Conservation (phyloP, 2,888 invertebrate species). For the Cryptocephalus primarius region DNA sequence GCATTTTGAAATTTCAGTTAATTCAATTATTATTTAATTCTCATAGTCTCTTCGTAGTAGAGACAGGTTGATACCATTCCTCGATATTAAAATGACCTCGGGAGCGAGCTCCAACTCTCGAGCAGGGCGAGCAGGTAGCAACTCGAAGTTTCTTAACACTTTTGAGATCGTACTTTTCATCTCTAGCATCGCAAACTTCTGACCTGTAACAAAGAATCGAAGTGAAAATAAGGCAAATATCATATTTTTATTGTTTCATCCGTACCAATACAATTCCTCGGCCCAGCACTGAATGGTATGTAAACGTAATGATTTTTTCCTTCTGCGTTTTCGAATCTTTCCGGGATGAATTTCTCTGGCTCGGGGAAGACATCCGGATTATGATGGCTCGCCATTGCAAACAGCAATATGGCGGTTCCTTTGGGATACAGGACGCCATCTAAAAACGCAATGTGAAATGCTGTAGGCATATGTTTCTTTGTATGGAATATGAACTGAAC, state of each 20-base stretch:
- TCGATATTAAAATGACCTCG: slow-evolving; percentile 40
- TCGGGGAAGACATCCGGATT: slow-evolving; percentile 41
- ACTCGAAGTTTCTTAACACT: slow-evolving; percentile 39
- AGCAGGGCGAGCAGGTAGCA: slow-evolving; percentile 19
- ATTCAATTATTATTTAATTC: no score
- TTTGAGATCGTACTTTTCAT: slow-evolving; percentile 42
- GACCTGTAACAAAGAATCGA: slow-evolving; percentile 22
- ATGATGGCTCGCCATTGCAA: slow-evolving; percentile 40
- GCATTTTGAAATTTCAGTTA: no score
- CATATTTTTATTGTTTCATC: no score
- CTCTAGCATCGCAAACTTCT: slow-evolving; percentile 42
- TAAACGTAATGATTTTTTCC: slow-evolving; percentile 41
- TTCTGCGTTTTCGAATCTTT: slow-evolving; percentile 39
- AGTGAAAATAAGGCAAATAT: background rate
- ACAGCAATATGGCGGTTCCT: slow-evolving; percentile 34
- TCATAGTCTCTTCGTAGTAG: background rate
- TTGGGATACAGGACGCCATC: slow-evolving; percentile 26
- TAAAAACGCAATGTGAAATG: slow-evolving; percentile 9
- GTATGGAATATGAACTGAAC: slow-evolving; percentile 41
- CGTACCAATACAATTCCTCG: slow-evolving; percentile 42
- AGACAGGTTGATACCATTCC: slow-evolving; percentile 31
- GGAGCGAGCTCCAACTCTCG: slow-evolving; percentile 36
- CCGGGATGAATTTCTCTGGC: slow-evolving; percentile 43
- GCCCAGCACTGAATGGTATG: slow-evolving; percentile 53
- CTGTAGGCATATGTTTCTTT: slow-evolving; percentile 34